A percentile compares a stretch with the other conserved stretches of the same genome.
These are phyloP conservation scores for Caranx ignobilis DNA, from an alignment of 2,113 vertebrate genomes.

Conservation along the genomic window DNA sequence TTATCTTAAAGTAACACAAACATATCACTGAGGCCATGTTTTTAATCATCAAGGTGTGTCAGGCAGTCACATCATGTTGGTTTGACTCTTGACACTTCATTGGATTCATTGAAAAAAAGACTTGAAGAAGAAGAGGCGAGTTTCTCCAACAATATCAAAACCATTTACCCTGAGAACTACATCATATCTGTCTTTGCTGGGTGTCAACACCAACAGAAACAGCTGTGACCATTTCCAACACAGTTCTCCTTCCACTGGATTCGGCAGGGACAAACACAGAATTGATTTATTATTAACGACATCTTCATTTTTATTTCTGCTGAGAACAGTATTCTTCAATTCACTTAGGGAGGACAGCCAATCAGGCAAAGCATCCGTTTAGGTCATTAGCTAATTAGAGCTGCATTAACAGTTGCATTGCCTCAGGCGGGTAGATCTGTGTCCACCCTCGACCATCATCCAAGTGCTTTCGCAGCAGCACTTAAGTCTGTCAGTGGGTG, in stretches of 20 bases:
- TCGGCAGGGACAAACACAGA: constrained; percentile 42
- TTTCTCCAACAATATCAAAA: no score
- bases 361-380: constrained; percentile 34
- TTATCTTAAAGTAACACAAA: no score
- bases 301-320: constrained; percentile 42
- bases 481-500: constrained; percentile 24
- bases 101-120: no score
- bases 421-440: constrained; percentile 37
- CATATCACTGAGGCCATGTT: no score
- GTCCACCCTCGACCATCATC: constrained; percentile 20
- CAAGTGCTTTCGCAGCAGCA: constrained; percentile 33
- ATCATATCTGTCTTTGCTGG: no score
- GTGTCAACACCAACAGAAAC: no score
- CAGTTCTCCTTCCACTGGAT: constrained; percentile 22
- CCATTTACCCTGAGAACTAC: no score
- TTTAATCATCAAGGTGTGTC: no score
- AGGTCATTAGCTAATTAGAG: constrained; percentile 70
- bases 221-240: neutral
- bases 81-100: no score
- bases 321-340: constrained; percentile 39
- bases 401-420: constrained; percentile 47
- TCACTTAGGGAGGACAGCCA: constrained; percentile 10
- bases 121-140: no score
- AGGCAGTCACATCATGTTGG: no score
- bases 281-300: constrained; percentile 60